Percentiles rank a stretch among this genome's conserved stretches.
Evolutionary conservation across 2,113 vertebrate genomes (phyloP).

Genomic region (Dasyornis broadbenti): DNA sequence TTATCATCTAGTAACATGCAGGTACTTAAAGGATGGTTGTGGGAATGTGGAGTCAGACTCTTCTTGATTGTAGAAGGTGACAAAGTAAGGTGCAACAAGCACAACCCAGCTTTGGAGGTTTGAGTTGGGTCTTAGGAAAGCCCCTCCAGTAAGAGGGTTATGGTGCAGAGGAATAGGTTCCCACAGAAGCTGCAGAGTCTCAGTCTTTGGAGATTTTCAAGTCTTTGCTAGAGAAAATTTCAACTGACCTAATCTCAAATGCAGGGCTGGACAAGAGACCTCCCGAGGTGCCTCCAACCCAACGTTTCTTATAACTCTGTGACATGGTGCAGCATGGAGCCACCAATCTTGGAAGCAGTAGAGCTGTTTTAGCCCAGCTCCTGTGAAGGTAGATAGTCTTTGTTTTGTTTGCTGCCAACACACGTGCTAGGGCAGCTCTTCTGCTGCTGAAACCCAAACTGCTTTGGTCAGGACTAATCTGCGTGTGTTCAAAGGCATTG

Average conservation of each 20-base stretch:
- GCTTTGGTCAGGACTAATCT: background rate
- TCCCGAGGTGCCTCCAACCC: background rate
- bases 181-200: background rate
- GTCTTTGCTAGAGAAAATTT: background rate
- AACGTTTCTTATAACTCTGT: background rate
- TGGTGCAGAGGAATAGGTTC: background rate
- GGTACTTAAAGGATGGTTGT: background rate
- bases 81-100: background rate
- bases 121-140: background rate
- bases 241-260: background rate
- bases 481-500: accelerated
- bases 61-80: background rate
- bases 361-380: background rate
- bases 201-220: background rate
- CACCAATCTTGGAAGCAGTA: background rate
- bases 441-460: background rate
- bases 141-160: background rate
- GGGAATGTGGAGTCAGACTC: background rate
- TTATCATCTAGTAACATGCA: background rate
- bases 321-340: accelerated
- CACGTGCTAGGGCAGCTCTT: background rate
- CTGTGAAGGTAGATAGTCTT: background rate
- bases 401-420: background rate
- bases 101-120: background rate
- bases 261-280: background rate